phyloP scores from a whole-genome alignment of 2,888 invertebrate genomes.

The Cephus nigrinus region DNA sequence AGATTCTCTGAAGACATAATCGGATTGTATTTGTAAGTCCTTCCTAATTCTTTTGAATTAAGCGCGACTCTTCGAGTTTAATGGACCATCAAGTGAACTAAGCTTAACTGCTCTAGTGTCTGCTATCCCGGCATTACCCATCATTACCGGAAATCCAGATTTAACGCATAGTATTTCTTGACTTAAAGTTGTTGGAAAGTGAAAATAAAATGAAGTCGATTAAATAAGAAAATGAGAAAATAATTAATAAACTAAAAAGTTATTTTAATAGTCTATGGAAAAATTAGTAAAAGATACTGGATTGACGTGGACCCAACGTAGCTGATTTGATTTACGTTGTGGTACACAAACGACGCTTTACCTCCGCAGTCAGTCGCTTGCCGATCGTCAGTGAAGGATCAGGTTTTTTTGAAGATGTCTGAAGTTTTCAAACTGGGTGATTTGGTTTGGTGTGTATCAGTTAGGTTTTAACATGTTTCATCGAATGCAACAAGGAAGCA shows the following conservation, averaged over 20 bases:
- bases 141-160: neutral
- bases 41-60: neutral
- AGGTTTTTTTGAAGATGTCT: constrained; percentile 65
- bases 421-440: constrained; percentile 75
- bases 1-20: neutral
- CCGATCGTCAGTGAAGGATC: constrained; percentile 49
- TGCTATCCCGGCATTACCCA: neutral
- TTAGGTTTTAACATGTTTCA: constrained; percentile 5
- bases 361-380: constrained; percentile 59
- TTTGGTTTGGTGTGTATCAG: constrained; percentile 75
- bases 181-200: neutral
- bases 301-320: constrained; percentile 38
- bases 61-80: neutral
- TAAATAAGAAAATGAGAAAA: neutral
- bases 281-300: constrained; percentile 6
- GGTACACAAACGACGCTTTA: constrained; percentile 57
- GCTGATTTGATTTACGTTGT: constrained; percentile 51
- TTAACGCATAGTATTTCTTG: neutral
- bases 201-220: neutral
- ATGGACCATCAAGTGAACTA: neutral
- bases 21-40: neutral
- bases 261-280: neutral
- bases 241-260: neutral
- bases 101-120: neutral
- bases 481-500: neutral